These are phyloP conservation scores for Fulica atra DNA, from an alignment of 2,113 vertebrate species.

Conservation along the genomic window DNA sequence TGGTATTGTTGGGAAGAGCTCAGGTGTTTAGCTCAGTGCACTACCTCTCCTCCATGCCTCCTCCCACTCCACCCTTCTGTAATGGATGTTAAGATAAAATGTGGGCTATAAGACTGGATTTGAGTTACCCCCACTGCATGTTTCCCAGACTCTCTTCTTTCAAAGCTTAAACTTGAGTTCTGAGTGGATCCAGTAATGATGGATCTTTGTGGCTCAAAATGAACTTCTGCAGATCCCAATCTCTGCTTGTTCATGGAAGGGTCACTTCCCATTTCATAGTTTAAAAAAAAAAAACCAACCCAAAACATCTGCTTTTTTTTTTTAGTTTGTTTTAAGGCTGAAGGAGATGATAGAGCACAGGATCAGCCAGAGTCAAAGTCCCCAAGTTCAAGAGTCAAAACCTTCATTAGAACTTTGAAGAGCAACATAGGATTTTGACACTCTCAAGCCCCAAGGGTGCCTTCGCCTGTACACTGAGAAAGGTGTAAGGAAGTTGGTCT, in stretches of 20 bases:
- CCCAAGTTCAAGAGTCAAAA: background rate
- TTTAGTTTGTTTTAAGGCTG: background rate
- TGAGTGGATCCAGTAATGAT: background rate
- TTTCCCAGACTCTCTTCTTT: background rate
- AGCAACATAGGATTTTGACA: background rate
- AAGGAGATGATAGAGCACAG: background rate
- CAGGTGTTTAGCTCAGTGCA: background rate
- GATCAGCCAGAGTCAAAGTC: background rate
- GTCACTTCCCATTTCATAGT: background rate
- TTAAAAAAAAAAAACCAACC: background rate
- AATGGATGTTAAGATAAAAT: background rate
- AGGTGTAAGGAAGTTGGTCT: no score
- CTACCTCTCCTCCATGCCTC: background rate
- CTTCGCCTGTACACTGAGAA: rapidly evolving
- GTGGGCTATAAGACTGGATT: background rate
- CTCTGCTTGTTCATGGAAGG: background rate
- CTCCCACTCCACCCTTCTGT: background rate
- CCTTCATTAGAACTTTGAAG: background rate
- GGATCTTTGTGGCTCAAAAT: background rate
- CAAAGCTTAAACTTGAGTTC: background rate
- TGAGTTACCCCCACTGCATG: background rate
- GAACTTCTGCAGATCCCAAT: background rate
- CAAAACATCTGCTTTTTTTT: no score
- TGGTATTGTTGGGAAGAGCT: background rate
- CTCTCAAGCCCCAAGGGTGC: background rate